Evolutionary conservation across 2,888 invertebrate genomes (phyloP).

Genomic region (Colletes collaris): DNA sequence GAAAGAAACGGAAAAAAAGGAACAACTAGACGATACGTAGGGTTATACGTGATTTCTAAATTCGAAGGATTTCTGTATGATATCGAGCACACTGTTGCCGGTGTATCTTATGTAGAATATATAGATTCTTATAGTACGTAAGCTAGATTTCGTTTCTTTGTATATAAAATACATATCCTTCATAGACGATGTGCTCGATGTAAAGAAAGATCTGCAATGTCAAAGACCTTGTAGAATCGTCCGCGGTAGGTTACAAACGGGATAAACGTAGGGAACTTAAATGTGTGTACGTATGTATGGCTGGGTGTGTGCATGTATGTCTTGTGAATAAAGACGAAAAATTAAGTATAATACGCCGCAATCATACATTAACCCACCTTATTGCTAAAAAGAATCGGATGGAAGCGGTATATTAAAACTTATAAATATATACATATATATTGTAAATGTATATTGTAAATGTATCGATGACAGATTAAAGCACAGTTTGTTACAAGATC

Average conservation of each 20-base stretch:
- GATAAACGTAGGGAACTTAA: slow-evolving; percentile 46
- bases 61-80: slow-evolving; percentile 61
- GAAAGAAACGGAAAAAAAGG: background rate
- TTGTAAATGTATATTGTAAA: slow-evolving; percentile 82
- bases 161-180: slow-evolving; percentile 82
- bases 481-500: slow-evolving; percentile 81
- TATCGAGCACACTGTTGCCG: slow-evolving; percentile 59
- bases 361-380: slow-evolving; percentile 74
- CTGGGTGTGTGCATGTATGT: slow-evolving; percentile 30
- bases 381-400: slow-evolving; percentile 73
- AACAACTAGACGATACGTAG: slow-evolving; percentile 20
- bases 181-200: slow-evolving; percentile 74
- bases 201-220: slow-evolving; percentile 71
- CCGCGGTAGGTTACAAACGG: slow-evolving; percentile 53
- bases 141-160: slow-evolving; percentile 71
- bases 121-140: slow-evolving; percentile 59
- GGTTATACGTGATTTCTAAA: slow-evolving; percentile 33
- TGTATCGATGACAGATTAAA: slow-evolving; percentile 82
- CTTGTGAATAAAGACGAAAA: slow-evolving; percentile 25
- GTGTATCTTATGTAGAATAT: slow-evolving; percentile 67
- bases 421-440: slow-evolving; percentile 77
- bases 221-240: slow-evolving; percentile 65
- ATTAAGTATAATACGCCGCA: slow-evolving; percentile 63
- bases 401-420: slow-evolving; percentile 76
- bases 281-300: slow-evolving; percentile 33